These are phyloP conservation scores for Rapana venosa DNA, from an alignment of 2,888 invertebrate species.

Conservation along the genomic window DNA sequence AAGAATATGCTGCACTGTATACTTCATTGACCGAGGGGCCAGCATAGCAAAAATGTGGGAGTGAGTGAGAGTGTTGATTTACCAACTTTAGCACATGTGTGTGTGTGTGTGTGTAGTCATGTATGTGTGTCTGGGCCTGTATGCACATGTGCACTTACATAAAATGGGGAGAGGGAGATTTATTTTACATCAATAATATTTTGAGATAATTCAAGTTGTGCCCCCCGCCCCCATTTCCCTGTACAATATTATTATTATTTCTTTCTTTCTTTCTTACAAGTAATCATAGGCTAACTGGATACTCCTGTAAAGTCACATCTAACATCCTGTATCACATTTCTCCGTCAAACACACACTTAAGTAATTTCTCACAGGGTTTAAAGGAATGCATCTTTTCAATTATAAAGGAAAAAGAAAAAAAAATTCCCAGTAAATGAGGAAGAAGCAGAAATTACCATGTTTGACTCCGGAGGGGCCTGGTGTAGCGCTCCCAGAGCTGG, in stretches of 20 bases:
- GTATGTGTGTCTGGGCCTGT: neutral
- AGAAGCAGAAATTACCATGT: conserved; percentile 76
- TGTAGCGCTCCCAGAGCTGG: conserved; percentile 79
- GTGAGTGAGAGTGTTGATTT: neutral
- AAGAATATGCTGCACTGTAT: too few species aligned
- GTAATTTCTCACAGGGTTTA: too few species aligned
- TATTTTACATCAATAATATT: too few species aligned
- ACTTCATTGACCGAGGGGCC: too few species aligned
- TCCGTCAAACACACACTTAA: too few species aligned
- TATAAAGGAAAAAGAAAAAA: neutral
- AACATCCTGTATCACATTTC: too few species aligned
- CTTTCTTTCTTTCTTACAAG: neutral
- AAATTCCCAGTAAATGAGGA: neutral
- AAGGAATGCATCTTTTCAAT: neutral
- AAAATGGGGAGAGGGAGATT: too few species aligned
- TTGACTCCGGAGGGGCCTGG: conserved; percentile 79
- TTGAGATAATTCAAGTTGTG: too few species aligned
- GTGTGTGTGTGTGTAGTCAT: conserved; percentile 3
- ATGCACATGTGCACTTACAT: neutral
- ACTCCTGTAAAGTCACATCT: too few species aligned
- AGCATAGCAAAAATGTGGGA: neutral
- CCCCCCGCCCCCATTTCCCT: too few species aligned
- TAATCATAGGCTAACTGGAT: too few species aligned
- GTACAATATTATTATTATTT: too few species aligned
- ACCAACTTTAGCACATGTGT: neutral